Evolutionary conservation across 2,113 vertebrate species (phyloP).

Genomic region (Tenebrosternarchus preto): DNA sequence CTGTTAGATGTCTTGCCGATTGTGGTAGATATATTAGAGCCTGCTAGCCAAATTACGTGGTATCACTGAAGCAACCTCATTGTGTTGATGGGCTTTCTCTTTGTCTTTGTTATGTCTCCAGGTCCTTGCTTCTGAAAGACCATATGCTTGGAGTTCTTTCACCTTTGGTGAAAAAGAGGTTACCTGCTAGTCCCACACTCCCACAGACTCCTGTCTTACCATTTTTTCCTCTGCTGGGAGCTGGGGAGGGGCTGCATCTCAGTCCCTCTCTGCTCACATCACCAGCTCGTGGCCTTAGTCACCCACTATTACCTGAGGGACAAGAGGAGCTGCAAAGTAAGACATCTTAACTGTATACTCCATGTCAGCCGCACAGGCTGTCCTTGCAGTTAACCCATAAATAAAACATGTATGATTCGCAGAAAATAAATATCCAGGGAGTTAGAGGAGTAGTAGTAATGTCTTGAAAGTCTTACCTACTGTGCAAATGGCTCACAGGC

Average conservation of each 20-base stretch:
- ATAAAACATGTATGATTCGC: neutral
- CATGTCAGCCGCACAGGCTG: neutral
- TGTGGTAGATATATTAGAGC: neutral
- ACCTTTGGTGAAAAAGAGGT: conserved; percentile 19
- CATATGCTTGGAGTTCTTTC: conserved; percentile 45
- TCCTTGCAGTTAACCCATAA: neutral
- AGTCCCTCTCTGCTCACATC: conserved; percentile 74
- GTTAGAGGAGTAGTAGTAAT: neutral
- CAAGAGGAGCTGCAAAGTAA: conserved; percentile 67
- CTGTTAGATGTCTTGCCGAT: neutral
- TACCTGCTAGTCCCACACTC: neutral
- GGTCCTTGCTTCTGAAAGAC: conserved; percentile 54
- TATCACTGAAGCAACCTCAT: neutral
- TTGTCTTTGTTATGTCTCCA: conserved; percentile 24
- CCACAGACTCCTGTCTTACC: conserved; percentile 27
- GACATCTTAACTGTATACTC: neutral
- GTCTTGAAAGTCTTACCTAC: neutral
- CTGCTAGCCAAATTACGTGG: neutral
- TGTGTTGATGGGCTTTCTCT: neutral
- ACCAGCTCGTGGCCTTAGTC: conserved; percentile 59
- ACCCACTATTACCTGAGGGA: conserved; percentile 60
- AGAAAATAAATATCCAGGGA: neutral
- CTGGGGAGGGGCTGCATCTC: conserved; percentile 57
- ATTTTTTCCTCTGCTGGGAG: conserved; percentile 18
- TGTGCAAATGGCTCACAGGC: neutral